These are phyloP conservation scores for Monomorium pharaonis DNA, from an alignment of 1,140 invertebrate genomes.

Conservation along the genomic window DNA sequence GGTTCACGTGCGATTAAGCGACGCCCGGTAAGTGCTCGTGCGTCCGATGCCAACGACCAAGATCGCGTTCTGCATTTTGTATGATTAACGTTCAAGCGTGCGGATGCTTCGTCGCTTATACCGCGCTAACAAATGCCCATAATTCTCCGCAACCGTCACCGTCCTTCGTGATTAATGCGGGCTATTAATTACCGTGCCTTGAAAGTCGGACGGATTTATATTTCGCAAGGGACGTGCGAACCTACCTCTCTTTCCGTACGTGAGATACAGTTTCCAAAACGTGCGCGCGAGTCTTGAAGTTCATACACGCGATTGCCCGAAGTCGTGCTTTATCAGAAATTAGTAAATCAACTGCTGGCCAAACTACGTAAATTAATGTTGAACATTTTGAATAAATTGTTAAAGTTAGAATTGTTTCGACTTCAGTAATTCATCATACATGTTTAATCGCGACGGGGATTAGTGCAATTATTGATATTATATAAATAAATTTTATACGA, in stretches of 20 bases:
- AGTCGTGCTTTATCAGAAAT: slow-evolving; percentile 4
- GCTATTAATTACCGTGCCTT: slow-evolving; percentile 54
- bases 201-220: slow-evolving; percentile 52
- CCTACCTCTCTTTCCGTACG: slow-evolving; percentile 10
- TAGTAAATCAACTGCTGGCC: slow-evolving; percentile 3
- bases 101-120: slow-evolving; percentile 48
- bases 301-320: neutral
- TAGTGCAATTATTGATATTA: neutral
- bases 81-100: slow-evolving; percentile 62
- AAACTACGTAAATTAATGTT: neutral
- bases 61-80: slow-evolving; percentile 53
- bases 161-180: slow-evolving; percentile 50
- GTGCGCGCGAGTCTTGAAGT: neutral
- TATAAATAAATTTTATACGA: neutral
- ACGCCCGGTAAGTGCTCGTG: slow-evolving; percentile 40
- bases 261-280: slow-evolving; percentile 20
- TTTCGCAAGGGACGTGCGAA: slow-evolving; percentile 35
- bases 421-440: neutral
- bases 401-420: neutral
- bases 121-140: slow-evolving; percentile 40
- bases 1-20: slow-evolving; percentile 21
- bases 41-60: neutral
- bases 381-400: neutral
- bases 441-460: neutral
- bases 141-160: slow-evolving; percentile 39